phyloP scores from a whole-genome alignment of 2,113 vertebrate species.

The Suncus etruscus region DNA sequence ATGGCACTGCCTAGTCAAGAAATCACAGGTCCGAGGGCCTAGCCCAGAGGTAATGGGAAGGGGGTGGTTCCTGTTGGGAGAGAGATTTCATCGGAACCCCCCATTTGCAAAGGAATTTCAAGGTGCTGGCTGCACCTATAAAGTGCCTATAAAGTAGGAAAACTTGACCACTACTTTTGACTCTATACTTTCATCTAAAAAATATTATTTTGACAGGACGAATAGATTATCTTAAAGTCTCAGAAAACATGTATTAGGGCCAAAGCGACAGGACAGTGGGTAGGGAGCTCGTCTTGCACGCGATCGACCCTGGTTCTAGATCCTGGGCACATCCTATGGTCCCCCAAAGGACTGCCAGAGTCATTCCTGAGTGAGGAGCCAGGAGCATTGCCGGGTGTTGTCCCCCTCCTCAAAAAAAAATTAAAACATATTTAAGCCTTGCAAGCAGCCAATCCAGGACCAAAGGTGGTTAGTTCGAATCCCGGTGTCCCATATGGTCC shows the following conservation, averaged over 20 bases:
- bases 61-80: neutral
- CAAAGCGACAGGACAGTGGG: no score
- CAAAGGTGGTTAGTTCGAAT: no score
- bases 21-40: neutral
- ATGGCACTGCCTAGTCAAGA: neutral
- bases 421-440: no score
- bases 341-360: no score
- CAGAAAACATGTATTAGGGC: slow-evolving; percentile 14
- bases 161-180: neutral
- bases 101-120: neutral
- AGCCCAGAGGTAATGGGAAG: neutral
- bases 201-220: neutral
- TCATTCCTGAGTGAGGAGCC: no score
- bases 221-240: neutral
- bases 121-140: neutral
- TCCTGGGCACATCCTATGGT: no score
- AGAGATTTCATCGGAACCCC: neutral
- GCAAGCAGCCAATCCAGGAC: no score
- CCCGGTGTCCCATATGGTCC: no score
- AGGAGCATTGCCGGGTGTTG: no score
- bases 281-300: no score
- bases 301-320: neutral
- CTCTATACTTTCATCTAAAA: neutral
- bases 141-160: neutral
- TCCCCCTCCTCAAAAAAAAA: no score